Evolutionary conservation across 2,113 vertebrate genomes (phyloP).

Genomic region (Oxygymnocypris stewartii): DNA sequence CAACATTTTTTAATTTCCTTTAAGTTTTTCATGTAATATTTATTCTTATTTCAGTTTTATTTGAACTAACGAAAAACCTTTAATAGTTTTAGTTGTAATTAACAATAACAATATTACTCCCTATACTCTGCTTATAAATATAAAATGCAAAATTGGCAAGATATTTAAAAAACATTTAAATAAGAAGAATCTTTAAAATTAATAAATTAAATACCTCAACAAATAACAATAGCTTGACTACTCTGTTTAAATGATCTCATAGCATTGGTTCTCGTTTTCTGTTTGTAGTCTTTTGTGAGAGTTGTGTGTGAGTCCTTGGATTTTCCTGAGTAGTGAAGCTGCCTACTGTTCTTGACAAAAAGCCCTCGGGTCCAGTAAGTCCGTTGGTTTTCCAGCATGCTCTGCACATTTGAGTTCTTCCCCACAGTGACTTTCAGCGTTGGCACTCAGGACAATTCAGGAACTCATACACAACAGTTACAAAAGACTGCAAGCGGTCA

Average conservation of each 20-base stretch:
- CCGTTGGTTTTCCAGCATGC: constrained; percentile 3
- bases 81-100: not conserved
- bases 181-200: not conserved
- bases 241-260: not conserved
- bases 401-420: constrained; percentile 23
- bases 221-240: not conserved
- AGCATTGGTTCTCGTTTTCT: not conserved
- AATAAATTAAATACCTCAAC: not conserved
- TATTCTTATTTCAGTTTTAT: not conserved
- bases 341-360: constrained; percentile 22
- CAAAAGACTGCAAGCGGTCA: not conserved
- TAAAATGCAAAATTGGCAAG: not conserved
- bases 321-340: not conserved
- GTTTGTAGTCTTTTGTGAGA: constrained; percentile 6
- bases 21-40: not conserved
- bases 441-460: not conserved
- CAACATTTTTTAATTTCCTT: not conserved
- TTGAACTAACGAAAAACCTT: not conserved
- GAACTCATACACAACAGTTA: not conserved
- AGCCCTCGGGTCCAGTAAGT: not conserved
- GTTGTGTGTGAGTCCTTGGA: not conserved
- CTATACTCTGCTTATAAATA: not conserved
- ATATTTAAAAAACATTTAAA: not conserved
- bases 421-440: constrained; percentile 16
- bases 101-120: not conserved